These are phyloP conservation scores for Laupala kohalensis DNA, from an alignment of 1,140 invertebrate genomes.

Conservation along the genomic window DNA sequence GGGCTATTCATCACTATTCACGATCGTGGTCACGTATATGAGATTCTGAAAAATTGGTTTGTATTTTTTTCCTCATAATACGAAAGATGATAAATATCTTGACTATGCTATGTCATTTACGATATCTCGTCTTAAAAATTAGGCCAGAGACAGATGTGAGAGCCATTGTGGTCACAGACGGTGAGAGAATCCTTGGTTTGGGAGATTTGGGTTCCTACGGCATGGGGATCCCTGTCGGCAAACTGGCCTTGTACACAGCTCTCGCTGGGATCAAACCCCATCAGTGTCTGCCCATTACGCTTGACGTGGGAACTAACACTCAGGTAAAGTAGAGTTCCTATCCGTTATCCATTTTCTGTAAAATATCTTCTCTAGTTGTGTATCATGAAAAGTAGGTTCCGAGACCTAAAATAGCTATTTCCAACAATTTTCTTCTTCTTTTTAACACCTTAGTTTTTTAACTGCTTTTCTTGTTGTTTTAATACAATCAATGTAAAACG, in stretches of 20 bases:
- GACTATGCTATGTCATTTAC: not conserved
- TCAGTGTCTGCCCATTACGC: conserved; percentile 71
- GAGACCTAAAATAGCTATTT: too few species aligned
- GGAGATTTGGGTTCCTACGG: conserved; percentile 89
- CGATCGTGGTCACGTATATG: conserved; percentile 85
- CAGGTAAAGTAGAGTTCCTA: too few species aligned
- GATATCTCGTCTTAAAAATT: conserved; percentile 13
- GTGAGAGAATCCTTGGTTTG: conserved; percentile 81
- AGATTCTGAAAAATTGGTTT: conserved; percentile 79
- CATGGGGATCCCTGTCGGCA: conserved; percentile 90
- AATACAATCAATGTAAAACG: too few species aligned
- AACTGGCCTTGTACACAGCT: conserved; percentile 81
- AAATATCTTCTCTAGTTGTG: too few species aligned
- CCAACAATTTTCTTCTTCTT: too few species aligned
- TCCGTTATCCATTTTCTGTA: too few species aligned
- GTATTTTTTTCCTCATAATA: not conserved
- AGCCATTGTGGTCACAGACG: conserved; percentile 87
- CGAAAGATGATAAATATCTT: conserved; percentile 10
- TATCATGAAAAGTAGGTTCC: too few species aligned
- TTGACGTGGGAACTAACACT: conserved; percentile 91
- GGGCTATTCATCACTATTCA: conserved; percentile 95
- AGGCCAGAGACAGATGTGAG: conserved; percentile 82
- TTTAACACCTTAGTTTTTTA: too few species aligned
- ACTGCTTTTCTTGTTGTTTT: too few species aligned
- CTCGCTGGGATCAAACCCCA: conserved; percentile 83